These are phyloP conservation scores for Amblyopsis rosae DNA, from an alignment of 2,113 vertebrate genomes.

Conservation along the genomic window DNA sequence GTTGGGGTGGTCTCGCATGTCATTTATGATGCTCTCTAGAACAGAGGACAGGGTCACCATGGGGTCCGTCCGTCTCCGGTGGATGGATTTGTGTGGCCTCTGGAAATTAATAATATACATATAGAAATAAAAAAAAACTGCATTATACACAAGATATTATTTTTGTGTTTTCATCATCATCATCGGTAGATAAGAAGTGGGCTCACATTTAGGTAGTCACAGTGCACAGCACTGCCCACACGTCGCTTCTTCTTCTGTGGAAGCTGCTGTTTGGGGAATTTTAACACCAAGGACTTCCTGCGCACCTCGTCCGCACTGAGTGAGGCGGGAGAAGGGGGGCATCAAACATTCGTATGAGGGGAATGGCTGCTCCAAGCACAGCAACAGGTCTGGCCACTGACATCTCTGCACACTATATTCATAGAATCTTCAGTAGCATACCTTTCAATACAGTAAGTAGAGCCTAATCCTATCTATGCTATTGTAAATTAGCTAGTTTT, in stretches of 20 bases:
- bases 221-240: slow-evolving; percentile 92
- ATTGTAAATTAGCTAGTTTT: no score
- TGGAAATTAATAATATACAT: slow-evolving; percentile 45
- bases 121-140: neutral
- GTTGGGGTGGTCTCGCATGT: slow-evolving; percentile 94
- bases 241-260: slow-evolving; percentile 95
- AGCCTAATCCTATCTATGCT: no score
- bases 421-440: no score
- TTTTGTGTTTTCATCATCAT: neutral
- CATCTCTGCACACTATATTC: no score
- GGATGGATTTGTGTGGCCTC: slow-evolving; percentile 97
- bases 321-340: neutral
- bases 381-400: no score
- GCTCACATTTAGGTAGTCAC: slow-evolving; percentile 96
- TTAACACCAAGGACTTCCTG: slow-evolving; percentile 95
- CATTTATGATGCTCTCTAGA: slow-evolving; percentile 94
- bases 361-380: no score
- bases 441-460: no score
- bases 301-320: slow-evolving; percentile 94
- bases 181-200: neutral
- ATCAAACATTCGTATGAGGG: neutral
- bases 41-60: slow-evolving; percentile 97
- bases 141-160: neutral
- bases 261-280: slow-evolving; percentile 97
- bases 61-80: slow-evolving; percentile 93